Percentiles rank a stretch among this genome's conserved stretches.
Evolutionary conservation across 2,888 invertebrate genomes (phyloP).

Genomic region (Penaeus monodon): DNA sequence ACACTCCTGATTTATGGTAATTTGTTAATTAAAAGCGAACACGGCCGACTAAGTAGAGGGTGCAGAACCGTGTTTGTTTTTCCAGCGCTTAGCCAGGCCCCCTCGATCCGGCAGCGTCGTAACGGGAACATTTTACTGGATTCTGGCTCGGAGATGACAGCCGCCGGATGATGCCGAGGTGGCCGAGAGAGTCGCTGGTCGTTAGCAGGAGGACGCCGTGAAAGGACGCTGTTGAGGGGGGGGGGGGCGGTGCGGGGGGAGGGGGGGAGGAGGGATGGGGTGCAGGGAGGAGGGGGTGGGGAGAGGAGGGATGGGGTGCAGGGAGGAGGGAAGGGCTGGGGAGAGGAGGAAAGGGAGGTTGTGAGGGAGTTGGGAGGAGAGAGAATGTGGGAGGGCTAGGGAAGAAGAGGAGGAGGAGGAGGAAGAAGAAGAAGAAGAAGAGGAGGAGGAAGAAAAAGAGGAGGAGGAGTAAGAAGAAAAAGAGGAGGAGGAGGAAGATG

Average conservation of each 20-base stretch:
- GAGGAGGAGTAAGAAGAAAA: not conserved
- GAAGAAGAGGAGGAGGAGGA: not conserved
- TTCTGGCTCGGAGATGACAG: constrained; percentile 12
- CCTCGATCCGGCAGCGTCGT: constrained; percentile 30
- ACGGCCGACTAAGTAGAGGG: constrained; percentile 58
- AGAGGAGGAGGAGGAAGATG: not conserved
- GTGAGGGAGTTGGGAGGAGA: not conserved
- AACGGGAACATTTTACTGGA: constrained; percentile 41
- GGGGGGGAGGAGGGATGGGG: not conserved
- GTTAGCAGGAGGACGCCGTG: not conserved
- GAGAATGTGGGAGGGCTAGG: not conserved
- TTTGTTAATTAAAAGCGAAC: constrained; percentile 60
- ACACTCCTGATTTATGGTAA: constrained; percentile 55
- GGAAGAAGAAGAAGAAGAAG: not conserved
- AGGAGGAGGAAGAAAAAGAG: not conserved
- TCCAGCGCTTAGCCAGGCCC: constrained; percentile 46
- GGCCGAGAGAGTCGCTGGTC: not conserved
- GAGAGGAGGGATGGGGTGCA: not conserved
- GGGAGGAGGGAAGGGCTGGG: not conserved
- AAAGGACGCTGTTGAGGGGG: not conserved
- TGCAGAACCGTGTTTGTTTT: constrained; percentile 51
- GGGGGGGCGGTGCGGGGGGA: not conserved
- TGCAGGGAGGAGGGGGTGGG: not conserved
- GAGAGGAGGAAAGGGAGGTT: not conserved
- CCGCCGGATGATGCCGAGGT: not conserved